A percentile compares a stretch with the other conserved stretches of the same genome.
phyloP scores from a whole-genome alignment of 2,797 vertebrate species.

The Eremophila alpestris region DNA sequence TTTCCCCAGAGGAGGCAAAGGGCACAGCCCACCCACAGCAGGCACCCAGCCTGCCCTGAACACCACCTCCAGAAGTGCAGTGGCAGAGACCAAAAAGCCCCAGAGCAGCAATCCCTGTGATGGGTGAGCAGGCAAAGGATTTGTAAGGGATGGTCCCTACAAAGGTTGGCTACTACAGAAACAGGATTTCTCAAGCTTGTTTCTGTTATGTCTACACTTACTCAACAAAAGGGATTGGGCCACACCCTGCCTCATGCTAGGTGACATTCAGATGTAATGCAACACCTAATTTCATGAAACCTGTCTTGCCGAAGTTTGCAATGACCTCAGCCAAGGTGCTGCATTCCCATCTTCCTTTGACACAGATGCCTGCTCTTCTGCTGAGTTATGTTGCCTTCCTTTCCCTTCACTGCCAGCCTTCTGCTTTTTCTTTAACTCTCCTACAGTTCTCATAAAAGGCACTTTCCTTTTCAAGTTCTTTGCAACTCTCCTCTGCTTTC shows the following conservation, averaged over 20 bases:
- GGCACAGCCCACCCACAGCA: accelerated
- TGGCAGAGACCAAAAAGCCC: neutral
- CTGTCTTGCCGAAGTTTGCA: neutral
- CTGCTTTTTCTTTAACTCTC: neutral
- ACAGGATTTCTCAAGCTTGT: neutral
- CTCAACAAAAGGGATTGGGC: neutral
- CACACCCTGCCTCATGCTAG: neutral
- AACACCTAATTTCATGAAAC: constrained; percentile 20
- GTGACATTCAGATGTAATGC: neutral
- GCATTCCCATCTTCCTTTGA: neutral
- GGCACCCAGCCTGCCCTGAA: neutral
- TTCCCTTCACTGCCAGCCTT: neutral
- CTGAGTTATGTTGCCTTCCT: neutral
- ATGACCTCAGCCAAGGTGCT: neutral
- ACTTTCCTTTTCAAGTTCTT: neutral
- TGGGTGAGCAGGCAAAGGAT: neutral
- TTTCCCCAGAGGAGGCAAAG: neutral
- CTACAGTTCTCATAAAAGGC: neutral
- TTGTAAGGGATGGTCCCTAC: neutral
- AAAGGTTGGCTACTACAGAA: neutral
- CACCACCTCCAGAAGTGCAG: neutral
- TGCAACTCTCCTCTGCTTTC: neutral
- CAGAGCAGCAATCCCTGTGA: accelerated
- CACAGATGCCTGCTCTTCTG: accelerated
- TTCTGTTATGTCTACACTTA: neutral